Evolutionary conservation across 2,888 invertebrate genomes (phyloP).

Genomic region (Cremastinae sp.): DNA sequence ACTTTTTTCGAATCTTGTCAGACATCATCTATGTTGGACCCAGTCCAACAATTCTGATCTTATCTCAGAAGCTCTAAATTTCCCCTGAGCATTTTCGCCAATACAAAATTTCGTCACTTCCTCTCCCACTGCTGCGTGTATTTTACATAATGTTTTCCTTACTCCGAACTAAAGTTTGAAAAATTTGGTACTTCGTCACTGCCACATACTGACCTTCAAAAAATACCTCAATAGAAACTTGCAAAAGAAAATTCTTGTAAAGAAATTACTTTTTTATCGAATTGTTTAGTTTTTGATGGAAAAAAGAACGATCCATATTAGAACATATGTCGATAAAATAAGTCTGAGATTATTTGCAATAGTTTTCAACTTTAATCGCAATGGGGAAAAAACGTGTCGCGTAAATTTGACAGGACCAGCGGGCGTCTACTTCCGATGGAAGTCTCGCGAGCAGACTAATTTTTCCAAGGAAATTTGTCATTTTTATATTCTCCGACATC

Average conservation of each 20-base stretch:
- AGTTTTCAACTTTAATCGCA: slow-evolving; percentile 11
- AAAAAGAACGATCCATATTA: too few relatives aligned
- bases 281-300: too few relatives aligned
- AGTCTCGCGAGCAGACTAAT: slow-evolving; percentile 36
- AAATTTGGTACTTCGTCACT: too few relatives aligned
- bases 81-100: slow-evolving; percentile 41
- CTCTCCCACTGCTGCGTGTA: not conserved
- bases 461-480: slow-evolving; percentile 55
- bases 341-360: too few relatives aligned
- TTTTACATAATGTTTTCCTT: slow-evolving; percentile 43
- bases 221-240: too few relatives aligned
- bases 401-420: slow-evolving; percentile 25
- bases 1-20: not conserved
- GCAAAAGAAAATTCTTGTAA: too few relatives aligned
- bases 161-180: too few relatives aligned
- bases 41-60: not conserved
- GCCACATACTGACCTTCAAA: too few relatives aligned
- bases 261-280: too few relatives aligned
- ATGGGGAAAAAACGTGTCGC: slow-evolving; percentile 8
- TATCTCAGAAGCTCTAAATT: slow-evolving; percentile 12
- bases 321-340: too few relatives aligned
- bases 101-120: too few relatives aligned
- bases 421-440: slow-evolving; percentile 32
- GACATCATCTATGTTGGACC: slow-evolving; percentile 28
- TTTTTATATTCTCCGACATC: slow-evolving; percentile 50